Percentiles rank a stretch among this genome's conserved stretches.
phyloP scores from a whole-genome alignment of 2,888 invertebrate species.

The Psococerastis gibbosa region DNA sequence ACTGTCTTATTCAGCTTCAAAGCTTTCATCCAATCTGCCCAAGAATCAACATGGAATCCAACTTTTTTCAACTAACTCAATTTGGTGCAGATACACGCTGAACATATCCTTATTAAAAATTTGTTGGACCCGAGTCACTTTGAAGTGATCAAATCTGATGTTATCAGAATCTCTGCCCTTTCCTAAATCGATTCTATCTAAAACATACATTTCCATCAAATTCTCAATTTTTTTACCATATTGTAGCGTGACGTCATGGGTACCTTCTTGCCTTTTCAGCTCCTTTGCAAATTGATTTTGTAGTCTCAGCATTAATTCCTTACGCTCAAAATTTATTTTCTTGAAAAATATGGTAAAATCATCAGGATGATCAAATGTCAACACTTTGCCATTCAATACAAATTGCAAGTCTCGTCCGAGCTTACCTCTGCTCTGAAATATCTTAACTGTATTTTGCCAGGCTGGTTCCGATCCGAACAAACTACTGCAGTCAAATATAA shows the following conservation, averaged over 20 bases:
- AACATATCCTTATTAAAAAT: not conserved
- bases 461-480: not conserved
- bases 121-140: not conserved
- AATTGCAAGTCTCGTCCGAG: not conserved
- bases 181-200: not conserved
- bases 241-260: not conserved
- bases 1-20: not conserved
- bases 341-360: not conserved
- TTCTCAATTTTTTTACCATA: not conserved
- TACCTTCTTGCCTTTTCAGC: not conserved
- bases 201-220: not conserved
- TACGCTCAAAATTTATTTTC: not conserved
- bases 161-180: not conserved
- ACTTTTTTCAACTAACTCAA: not conserved
- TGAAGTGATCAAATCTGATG: not conserved
- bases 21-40: not conserved
- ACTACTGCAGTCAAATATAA: not conserved
- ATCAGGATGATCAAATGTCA: not conserved
- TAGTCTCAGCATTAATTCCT: not conserved
- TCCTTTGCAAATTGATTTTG: not conserved
- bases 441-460: not conserved
- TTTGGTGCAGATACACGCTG: not conserved
- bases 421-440: not conserved
- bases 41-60: not conserved
- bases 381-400: not conserved